Evolutionary conservation across 2,888 invertebrate genomes (phyloP), one percentile per base, ranked within the genome.

Genomic region (Leucozona laternaria): DNA sequence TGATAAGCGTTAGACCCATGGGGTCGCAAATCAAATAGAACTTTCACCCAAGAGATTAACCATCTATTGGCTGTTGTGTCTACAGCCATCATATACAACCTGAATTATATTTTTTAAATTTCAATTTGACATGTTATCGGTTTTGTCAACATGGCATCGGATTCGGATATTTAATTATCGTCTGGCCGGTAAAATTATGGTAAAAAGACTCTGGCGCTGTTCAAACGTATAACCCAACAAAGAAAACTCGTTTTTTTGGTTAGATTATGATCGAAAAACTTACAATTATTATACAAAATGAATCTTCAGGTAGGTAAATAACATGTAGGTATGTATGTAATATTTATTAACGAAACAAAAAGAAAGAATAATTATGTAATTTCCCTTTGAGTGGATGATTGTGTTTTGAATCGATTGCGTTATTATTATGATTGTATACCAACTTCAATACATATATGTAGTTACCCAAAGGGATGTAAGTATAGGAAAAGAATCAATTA

Each of bases 21-120:
- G 70, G 79, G 75, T 76, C 79, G 58, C 58, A 70, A 75, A 79
- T 79, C 70, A 79, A 75, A 73, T 57, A 71, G 55, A 79, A 79
- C 60, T 53, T 64, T 57, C 57, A 71, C 68, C 80, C 10, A 45
- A 55, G 68, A 83, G 55, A 45, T 34, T 20, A 50, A 45, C n/a
- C 8, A 55, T 55, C 55, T 31, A 55, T 55, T 31, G 55, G 28
- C 17, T 31, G 2, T 31, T 55, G 50, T 3, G 50, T 22, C 4
- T 20, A 45, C 1, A 40, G 4, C 1, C 15, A 13, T 15, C n/a
- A 10, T 4, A 57, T 6, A n/a, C 15, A 11, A 37, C 4, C 15
- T 43, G 6, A 7, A n/a, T 2, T n/a, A n/a, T n/a, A n/a, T 50
- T 48, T 81, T 82, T 68, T 55, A 68, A 78, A 68, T 68, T 82